Evolutionary conservation across 37 sponge, comb jelly and placozoan species (phyloP).

Genomic region (Mnemiopsis leidyi): DNA sequence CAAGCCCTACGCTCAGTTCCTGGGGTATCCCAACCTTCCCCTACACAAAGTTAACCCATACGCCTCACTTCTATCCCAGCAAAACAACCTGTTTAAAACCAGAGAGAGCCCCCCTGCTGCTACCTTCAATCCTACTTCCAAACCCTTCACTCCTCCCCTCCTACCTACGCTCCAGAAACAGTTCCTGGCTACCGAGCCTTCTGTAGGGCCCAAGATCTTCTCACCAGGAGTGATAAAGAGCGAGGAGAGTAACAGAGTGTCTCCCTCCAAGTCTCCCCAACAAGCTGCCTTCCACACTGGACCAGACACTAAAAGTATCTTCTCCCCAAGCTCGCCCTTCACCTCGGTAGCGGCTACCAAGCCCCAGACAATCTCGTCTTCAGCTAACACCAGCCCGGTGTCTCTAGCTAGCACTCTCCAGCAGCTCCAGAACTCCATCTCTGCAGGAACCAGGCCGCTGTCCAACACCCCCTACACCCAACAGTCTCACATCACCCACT

Average conservation of each 20-base stretch:
- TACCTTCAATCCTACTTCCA: neutral
- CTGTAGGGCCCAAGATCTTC: constrained; percentile 21
- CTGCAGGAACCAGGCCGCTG: neutral
- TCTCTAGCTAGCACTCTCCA: neutral
- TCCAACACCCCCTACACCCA: neutral
- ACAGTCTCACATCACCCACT: neutral
- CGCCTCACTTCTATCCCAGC: neutral
- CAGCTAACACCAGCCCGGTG: neutral
- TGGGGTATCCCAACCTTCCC: constrained; percentile 5
- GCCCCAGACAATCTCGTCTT: neutral
- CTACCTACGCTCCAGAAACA: neutral
- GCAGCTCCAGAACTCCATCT: neutral
- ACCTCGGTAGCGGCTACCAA: neutral
- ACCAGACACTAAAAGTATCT: neutral
- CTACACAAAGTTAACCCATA: neutral
- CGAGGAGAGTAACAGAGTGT: neutral
- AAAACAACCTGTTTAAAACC: constrained; percentile 13
- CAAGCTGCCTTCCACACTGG: constrained; percentile 31
- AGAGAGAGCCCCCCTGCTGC: constrained; percentile 6
- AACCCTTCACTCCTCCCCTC: constrained; percentile 36
- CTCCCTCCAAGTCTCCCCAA: neutral
- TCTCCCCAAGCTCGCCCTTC: constrained; percentile 21
- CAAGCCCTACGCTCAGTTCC: constrained; percentile 19
- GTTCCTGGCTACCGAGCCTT: neutral
- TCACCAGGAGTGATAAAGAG: constrained; percentile 37